These are phyloP conservation scores for Cydia pomonella DNA, from an alignment of 1,140 invertebrate species.

Conservation along the genomic window DNA sequence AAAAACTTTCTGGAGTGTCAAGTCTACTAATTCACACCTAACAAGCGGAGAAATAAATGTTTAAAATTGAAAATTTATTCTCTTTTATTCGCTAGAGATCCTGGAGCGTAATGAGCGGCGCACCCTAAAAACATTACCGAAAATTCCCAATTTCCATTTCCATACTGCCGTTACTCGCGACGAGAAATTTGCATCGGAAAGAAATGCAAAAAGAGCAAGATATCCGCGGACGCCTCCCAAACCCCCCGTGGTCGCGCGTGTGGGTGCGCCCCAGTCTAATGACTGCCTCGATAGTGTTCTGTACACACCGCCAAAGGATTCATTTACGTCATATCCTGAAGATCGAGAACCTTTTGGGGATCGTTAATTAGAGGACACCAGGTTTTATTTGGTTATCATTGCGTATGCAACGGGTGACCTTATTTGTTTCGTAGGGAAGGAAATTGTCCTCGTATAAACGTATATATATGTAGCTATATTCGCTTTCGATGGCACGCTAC, in stretches of 20 bases:
- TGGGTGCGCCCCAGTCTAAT: slow-evolving; percentile 4
- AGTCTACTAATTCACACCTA: slow-evolving; percentile 8
- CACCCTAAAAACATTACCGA: slow-evolving; percentile 59
- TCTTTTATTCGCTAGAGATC: slow-evolving; percentile 25
- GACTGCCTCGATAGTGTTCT: slow-evolving; percentile 20
- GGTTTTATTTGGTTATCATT: neutral
- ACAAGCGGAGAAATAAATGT: slow-evolving; percentile 27
- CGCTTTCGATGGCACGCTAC: neutral
- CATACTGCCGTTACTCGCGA: slow-evolving; percentile 52
- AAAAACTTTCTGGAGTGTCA: neutral
- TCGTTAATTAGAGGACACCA: neutral
- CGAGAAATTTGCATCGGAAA: slow-evolving; percentile 71
- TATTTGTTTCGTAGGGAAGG: neutral
- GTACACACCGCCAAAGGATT: slow-evolving; percentile 10
- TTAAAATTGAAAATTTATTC: slow-evolving; percentile 5
- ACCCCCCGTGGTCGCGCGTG: slow-evolving; percentile 32
- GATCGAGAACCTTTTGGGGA: neutral
- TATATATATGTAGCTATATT: neutral
- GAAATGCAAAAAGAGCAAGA: slow-evolving; percentile 71
- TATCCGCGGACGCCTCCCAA: slow-evolving; percentile 40
- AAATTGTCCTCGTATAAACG: neutral
- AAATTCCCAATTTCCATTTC: slow-evolving; percentile 70
- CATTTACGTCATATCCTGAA: neutral
- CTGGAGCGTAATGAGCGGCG: slow-evolving; percentile 34
- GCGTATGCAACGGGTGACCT: neutral